Evolutionary conservation across 2,888 invertebrate species (phyloP), one percentile per base, ranked within the genome.

Genomic region (Pollenia amentaria): DNA sequence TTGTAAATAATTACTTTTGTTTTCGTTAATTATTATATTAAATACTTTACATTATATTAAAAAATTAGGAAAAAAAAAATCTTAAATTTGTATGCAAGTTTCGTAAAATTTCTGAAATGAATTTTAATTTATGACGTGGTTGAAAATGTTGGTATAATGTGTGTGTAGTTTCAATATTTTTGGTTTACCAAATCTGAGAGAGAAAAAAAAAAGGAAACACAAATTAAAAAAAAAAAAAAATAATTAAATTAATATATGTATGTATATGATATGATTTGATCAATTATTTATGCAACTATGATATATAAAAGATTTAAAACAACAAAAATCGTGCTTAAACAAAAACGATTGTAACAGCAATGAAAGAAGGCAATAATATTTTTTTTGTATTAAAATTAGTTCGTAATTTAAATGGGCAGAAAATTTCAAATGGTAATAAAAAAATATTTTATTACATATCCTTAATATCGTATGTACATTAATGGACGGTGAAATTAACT

Each of bases 151-250:
- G 85, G 70, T 18, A 29, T 14, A 75, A 80, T 67, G 80, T 85
- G 65, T 85, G 80, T 83, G 64, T 57, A 79, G 89, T 89, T 87
- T 89, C 92, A 92, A 92, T 93, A 92, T 92, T 92, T 92, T 90
- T 92, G 92, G 89, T 91, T 92, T 89, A 92, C 91, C 92, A 92
- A 92, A 93, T 92, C 92, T 92, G 62, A 76, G 79, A 76, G 65
- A 64, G 12, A 92, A 87, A 92, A 86, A 89, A 85, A 64, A 88
- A 87, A 84, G 87, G 72, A 87, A 85, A 77, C 3, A 89, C 78
- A 89, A 67, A 89, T 60, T 78, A 82, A 88, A 87, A 81, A 76
- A 84, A 77, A 77, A 82, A 88, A 87, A 81, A 76, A 84, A 77
- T 84, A 48, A 73, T 70, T 79, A 82, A 88, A 86, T 88, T 57